Base-by-base conservation (phyloP, 2,113 vertebrate species). In the Aramus guarauna region DNA sequence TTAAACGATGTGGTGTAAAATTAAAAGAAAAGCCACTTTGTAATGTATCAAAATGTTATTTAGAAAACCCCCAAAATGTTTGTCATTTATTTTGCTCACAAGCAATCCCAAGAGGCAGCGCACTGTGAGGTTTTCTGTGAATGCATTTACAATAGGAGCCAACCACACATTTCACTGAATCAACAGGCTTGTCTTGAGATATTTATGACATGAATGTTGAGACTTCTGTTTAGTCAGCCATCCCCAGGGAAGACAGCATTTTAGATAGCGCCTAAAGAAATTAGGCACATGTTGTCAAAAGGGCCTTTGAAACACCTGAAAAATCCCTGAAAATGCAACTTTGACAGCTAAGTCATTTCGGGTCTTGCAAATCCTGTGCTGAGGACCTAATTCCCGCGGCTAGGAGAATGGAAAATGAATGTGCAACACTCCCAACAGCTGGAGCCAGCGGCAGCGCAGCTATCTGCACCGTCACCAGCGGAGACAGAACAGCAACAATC, bases 121-220 rank as follows among this genome's bases (percentile, higher is more conserved):
- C 71, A 1, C 89, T 95, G 94, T 96, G 96, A 89, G 94, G 95
- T 92, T 97, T 97, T 94, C 95, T 96, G 81, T 90, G 91, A 90
- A 91, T 96, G 86, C 96, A 82, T 87, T 93, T 94, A 88, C 92
- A 96, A 94, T 93, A 91, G 94, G 77, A 97, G 91, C 92, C 96
- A 95, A 96, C 95, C 92, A 89, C 92, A 95, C 94, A 95, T 94
- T 93, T 95, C 92, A 85, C 66, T 94, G 96, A 96, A 94, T 97
- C 85, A 92, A 95, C 85, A 93, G 86, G 58, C 90, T 96, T 84
- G 92, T 90, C 90, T 86, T 6, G 0, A 93, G 67, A 88, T 96
- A 97, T 97, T 96, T 96, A 97, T 88, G 96, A 97, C 93, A 77
- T 3, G 75, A 84, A 83, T 6, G 68, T 12, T 91, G 78, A 91